These are phyloP conservation scores for Myopa tessellatipennis DNA, from an alignment of 2,888 invertebrate genomes.

Conservation along the genomic window DNA sequence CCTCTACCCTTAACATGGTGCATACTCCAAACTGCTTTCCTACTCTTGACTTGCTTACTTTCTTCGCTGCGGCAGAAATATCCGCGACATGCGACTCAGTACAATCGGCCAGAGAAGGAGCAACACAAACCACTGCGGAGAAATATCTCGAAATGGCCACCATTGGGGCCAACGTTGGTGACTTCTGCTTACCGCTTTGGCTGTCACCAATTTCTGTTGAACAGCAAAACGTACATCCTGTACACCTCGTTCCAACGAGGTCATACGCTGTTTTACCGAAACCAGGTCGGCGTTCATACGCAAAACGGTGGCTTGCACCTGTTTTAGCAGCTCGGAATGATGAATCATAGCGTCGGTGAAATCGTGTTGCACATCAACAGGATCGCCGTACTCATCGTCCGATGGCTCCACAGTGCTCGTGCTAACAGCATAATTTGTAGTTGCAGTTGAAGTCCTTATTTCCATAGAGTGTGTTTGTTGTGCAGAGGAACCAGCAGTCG, in stretches of 20 bases:
- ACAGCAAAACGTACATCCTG: constrained; percentile 55
- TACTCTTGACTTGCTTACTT: constrained; percentile 32
- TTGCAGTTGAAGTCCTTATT: neutral
- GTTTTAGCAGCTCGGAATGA: constrained; percentile 59
- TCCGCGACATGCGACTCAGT: constrained; percentile 54
- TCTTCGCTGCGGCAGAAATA: constrained; percentile 48
- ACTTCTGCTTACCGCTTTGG: constrained; percentile 24
- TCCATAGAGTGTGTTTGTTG: neutral
- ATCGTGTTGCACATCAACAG: constrained; percentile 75
- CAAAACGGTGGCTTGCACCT: constrained; percentile 61
- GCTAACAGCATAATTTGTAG: constrained; percentile 24
- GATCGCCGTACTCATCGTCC: constrained; percentile 83
- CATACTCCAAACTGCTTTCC: neutral
- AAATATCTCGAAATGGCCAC: constrained; percentile 75
- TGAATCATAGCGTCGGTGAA: constrained; percentile 58
- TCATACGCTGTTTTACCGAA: constrained; percentile 61
- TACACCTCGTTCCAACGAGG: constrained; percentile 59
- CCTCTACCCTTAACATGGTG: neutral
- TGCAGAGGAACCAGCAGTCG: neutral
- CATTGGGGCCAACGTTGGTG: constrained; percentile 67
- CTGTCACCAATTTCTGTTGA: constrained; percentile 38
- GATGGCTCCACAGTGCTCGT: constrained; percentile 63
- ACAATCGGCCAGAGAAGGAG: constrained; percentile 66
- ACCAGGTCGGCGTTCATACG: constrained; percentile 64
- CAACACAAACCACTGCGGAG: constrained; percentile 65